Conservation (phyloP, 2,797 vertebrate genomes). For the Sebastes taczanowskii region DNA sequence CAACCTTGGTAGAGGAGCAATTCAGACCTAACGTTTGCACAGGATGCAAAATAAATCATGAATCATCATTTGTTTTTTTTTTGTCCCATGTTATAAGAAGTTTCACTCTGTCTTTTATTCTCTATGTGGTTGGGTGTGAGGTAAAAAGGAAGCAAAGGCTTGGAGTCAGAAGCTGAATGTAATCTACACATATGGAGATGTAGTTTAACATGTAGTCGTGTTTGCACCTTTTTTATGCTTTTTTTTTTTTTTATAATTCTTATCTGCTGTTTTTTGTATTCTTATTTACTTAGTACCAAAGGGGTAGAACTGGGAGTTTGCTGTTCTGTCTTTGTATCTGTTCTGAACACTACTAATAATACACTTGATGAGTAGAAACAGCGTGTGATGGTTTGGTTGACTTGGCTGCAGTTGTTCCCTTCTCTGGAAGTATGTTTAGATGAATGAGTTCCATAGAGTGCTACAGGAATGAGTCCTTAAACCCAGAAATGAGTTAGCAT, state of each 20-base stretch:
- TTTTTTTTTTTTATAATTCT: constrained; percentile 3
- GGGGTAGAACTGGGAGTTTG: constrained; percentile 36
- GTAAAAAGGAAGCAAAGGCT: constrained; percentile 7
- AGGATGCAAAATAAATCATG: constrained; percentile 24
- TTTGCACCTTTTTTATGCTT: constrained; percentile 43
- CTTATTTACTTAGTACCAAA: constrained; percentile 23
- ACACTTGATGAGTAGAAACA: background rate
- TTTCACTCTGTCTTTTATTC: constrained; percentile 4
- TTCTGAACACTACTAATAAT: constrained; percentile 20
- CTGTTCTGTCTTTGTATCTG: constrained; percentile 31
- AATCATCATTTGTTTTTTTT: background rate
- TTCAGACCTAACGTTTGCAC: constrained; percentile 15
- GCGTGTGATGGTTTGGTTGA: background rate
- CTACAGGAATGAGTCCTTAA: too few species aligned
- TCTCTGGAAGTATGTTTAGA: background rate
- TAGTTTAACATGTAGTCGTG: constrained; percentile 8
- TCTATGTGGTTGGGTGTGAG: constrained; percentile 11
- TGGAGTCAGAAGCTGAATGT: constrained; percentile 36
- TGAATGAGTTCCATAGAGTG: background rate
- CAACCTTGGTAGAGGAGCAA: constrained; percentile 1
- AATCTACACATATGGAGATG: constrained; percentile 13
- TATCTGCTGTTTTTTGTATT: constrained; percentile 26
- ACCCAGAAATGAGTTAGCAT: too few species aligned
- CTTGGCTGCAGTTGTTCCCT: background rate
- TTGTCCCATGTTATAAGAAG: background rate